phyloP scores from a whole-genome alignment of 2,797 vertebrate genomes.

The Helarctos malayanus region DNA sequence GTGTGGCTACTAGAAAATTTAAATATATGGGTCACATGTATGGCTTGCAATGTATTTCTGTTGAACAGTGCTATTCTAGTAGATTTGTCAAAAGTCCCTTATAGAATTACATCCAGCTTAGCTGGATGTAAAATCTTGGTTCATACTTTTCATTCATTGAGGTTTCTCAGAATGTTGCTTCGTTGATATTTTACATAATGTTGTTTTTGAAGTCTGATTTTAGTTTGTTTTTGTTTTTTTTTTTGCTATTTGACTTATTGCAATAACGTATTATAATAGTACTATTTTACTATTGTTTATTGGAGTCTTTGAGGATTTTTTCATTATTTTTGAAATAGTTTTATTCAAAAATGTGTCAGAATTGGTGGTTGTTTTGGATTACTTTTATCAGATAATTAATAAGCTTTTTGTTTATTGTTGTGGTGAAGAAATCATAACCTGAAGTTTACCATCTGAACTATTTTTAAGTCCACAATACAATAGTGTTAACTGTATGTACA shows the following conservation, averaged over 20 bases:
- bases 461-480: not conserved
- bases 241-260: not conserved
- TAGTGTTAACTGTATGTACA: not conserved
- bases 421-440: not conserved
- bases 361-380: not conserved
- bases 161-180: not conserved
- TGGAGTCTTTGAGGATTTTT: not conserved
- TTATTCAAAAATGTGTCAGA: constrained; percentile 13
- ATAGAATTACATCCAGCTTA: not conserved
- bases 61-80: not conserved
- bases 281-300: not conserved
- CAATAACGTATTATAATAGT: not conserved
- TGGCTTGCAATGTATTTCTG: not conserved
- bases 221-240: not conserved
- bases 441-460: not conserved
- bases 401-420: not conserved
- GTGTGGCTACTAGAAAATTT: not conserved
- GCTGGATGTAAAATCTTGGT: constrained; percentile 5
- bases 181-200: not conserved
- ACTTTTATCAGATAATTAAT: not conserved
- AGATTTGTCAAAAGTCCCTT: not conserved
- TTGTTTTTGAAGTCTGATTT: constrained; percentile 4
- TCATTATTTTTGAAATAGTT: constrained; percentile 24
- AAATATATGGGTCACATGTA: not conserved
- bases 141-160: not conserved